Conservation (phyloP, 2,113 vertebrate genomes). For the Amia ocellicauda region DNA sequence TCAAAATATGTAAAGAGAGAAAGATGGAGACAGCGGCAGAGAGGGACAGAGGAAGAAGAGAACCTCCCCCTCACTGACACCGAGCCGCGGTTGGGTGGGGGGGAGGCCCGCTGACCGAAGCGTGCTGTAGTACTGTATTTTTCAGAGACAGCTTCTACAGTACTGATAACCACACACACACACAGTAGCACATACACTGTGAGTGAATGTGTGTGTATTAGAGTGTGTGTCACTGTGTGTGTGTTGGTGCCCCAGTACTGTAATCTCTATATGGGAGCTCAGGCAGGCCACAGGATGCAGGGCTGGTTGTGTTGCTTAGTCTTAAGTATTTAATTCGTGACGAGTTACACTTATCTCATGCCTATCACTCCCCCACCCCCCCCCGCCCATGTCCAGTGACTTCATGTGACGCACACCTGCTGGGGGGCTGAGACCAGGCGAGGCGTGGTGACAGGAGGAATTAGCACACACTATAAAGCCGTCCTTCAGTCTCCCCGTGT, state of each 20-base stretch:
- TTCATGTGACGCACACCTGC: too few species aligned
- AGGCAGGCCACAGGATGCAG: constrained; percentile 33
- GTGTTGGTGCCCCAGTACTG: too few species aligned
- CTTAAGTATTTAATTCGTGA: constrained; percentile 74
- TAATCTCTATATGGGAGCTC: too few species aligned
- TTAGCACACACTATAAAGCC: constrained; percentile 52
- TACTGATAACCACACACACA: background rate
- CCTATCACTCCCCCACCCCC: constrained; percentile 59
- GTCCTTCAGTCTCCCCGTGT: constrained; percentile 25
- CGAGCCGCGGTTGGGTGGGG: too few species aligned
- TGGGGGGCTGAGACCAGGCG: constrained; percentile 68
- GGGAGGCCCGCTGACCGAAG: too few species aligned
- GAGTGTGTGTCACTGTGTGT: too few species aligned
- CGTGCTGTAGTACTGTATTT: too few species aligned
- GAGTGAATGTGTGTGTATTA: too few species aligned
- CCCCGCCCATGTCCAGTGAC: constrained; percentile 27
- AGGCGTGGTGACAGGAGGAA: constrained; percentile 49
- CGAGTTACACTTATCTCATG: constrained; percentile 59
- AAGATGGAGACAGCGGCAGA: too few species aligned
- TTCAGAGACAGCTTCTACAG: background rate
- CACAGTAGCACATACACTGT: background rate
- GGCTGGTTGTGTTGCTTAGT: constrained; percentile 58
- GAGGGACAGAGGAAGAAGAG: too few species aligned
- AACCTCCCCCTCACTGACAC: too few species aligned
- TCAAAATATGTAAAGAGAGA: too few species aligned